These are phyloP conservation scores for Aplidium turbinatum DNA, from an alignment of 23 tunicate genomes.

Conservation along the genomic window DNA sequence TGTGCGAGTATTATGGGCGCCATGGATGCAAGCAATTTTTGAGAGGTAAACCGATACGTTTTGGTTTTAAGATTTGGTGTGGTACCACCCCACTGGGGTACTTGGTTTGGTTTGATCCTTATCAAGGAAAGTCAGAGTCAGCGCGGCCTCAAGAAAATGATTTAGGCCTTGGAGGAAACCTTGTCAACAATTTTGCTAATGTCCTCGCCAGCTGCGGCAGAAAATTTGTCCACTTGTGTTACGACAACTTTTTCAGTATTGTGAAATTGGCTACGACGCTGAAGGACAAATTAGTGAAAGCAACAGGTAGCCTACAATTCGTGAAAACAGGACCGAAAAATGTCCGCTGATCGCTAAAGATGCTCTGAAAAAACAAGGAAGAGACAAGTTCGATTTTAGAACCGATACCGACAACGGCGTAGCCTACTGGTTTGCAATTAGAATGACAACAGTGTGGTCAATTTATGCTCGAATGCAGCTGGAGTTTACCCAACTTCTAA, in stretches of 20 bases:
- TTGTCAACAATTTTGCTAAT: background rate
- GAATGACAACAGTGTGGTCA: constrained; percentile 22
- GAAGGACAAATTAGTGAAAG: constrained; percentile 10
- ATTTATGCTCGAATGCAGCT: constrained; percentile 18
- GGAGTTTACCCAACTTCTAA: background rate
- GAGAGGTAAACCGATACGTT: background rate
- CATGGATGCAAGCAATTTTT: constrained; percentile 16
- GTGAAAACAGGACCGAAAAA: constrained; percentile 5
- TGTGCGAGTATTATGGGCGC: constrained; percentile 31
- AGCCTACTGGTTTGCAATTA: constrained; percentile 3
- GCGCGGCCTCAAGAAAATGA: background rate
- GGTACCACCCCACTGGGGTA: constrained; percentile 10
- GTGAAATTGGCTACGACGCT: constrained; percentile 9
- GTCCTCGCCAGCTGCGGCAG: background rate
- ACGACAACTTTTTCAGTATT: constrained; percentile 17
- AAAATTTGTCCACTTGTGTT: constrained; percentile 11
- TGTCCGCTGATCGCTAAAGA: constrained; percentile 9
- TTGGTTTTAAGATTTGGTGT: constrained; percentile 13
- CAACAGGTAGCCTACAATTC: constrained; percentile 4
- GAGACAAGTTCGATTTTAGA: constrained; percentile 1
- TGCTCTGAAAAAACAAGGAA: constrained; percentile 7
- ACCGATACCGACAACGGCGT: background rate
- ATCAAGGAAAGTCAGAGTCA: constrained; percentile 10
- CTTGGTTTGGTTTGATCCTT: constrained; percentile 1
- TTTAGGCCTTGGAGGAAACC: constrained; percentile 1